Base-by-base conservation (phyloP, 2,888 invertebrate genomes). In the Empis stercorea region DNA sequence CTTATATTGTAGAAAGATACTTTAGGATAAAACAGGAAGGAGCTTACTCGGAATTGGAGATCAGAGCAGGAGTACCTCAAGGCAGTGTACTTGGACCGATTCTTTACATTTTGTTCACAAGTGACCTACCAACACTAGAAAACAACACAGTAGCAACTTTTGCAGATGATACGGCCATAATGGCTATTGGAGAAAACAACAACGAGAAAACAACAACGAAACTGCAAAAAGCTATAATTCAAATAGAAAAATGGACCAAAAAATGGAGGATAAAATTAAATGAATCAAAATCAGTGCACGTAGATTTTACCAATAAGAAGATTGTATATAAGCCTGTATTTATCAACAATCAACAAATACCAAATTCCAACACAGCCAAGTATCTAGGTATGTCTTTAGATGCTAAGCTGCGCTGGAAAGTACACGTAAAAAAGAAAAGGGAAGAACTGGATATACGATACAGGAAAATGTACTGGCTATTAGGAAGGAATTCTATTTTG, bases 261-360 rank as follows among this genome's bases (percentile, higher is more conserved):
- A 42, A 30, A 16, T 49, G 46, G 46, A 45, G 40, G 11, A 48
- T 48, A 17, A 44, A 30, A 30, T 39, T 48, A 16, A 48, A 48
- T 37, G 46, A 43, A 43, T 36, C 34, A 6, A 47, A 49, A 44
- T 47, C 44, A 17, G 47, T 49, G 9, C 49, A 49, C 17, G 37
- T 49, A 7, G 36, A 47, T 27, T 16, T 49, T 47, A 27, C 9
- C 5, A 27, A 27, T 27, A 27, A 27, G 7, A 27, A 27, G 9
- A 27, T 27, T 27, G 23, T 7, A 9, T 7, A 7, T 27, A 27
- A 27, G 23, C 23, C 5, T 27, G 5, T 27, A 27, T 7, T 7
- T 9, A 27, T 27, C 9, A 27, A 9, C 9, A 9, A 27, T 27
- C 23, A 27, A 27, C 7, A 27, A 27, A 27, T 27, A 27, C 23